These are phyloP conservation scores for Ctenopoma multispine DNA, from an alignment of 2,797 vertebrate genomes.

Conservation along the genomic window DNA sequence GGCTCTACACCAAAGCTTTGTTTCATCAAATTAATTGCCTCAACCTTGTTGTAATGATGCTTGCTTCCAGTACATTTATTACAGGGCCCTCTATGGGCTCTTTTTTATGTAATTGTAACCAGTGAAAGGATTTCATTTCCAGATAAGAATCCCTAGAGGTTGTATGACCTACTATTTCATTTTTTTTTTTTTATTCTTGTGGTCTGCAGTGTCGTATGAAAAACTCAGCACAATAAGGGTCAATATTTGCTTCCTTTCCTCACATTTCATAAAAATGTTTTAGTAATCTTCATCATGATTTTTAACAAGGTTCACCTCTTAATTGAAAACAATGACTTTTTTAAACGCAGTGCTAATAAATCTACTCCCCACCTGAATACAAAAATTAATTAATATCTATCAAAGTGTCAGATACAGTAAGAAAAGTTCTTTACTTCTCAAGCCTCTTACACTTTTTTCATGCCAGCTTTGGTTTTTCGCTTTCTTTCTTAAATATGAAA, in stretches of 20 bases:
- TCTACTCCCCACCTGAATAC: background rate
- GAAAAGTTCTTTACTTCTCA: background rate
- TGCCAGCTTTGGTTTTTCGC: conserved; percentile 23
- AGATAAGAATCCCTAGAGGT: conserved; percentile 24
- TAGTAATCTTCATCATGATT: too few relatives aligned
- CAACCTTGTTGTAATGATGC: conserved; percentile 63
- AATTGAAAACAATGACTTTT: background rate
- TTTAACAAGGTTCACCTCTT: too few relatives aligned
- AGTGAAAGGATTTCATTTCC: conserved; percentile 28
- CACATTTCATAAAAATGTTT: background rate
- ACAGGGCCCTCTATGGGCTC: conserved; percentile 12
- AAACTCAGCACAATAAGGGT: background rate
- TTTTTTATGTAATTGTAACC: conserved; percentile 34
- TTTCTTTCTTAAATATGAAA: conserved; percentile 58
- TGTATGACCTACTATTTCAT: background rate
- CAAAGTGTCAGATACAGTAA: background rate
- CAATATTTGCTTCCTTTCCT: background rate
- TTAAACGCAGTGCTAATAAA: background rate
- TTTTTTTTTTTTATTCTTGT: conserved; percentile 15
- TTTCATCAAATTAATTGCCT: conserved; percentile 53
- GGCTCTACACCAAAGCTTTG: conserved; percentile 5
- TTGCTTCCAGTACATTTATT: conserved; percentile 46
- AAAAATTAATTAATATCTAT: conserved; percentile 3
- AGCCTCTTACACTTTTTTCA: conserved; percentile 17
- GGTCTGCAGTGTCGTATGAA: background rate